phyloP scores from a whole-genome alignment of 2,888 invertebrate species.

The Xanthorhoe designata region DNA sequence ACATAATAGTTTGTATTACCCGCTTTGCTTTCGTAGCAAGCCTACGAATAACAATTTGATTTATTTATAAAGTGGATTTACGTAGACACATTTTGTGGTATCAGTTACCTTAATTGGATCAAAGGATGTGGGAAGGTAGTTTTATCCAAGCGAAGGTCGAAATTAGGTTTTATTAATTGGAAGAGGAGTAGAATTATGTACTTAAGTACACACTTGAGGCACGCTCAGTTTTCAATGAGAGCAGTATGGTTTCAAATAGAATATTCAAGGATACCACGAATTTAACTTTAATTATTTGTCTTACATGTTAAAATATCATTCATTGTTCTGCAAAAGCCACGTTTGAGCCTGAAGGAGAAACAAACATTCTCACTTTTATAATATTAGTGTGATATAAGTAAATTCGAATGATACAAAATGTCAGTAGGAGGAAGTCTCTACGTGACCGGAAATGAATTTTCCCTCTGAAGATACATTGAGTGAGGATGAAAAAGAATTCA shows the following conservation, averaged over 20 bases:
- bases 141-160: conserved; percentile 6
- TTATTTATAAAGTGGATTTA: conserved; percentile 30
- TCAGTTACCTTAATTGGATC: conserved; percentile 24
- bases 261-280: too few species aligned
- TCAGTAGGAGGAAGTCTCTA: conserved; percentile 56
- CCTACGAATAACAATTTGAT: conserved; percentile 22
- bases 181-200: background rate
- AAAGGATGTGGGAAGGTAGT: conserved; percentile 20
- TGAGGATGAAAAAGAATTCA: conserved; percentile 49
- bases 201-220: background rate
- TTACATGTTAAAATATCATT: too few species aligned
- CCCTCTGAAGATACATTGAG: conserved; percentile 58
- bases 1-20: too few species aligned
- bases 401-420: conserved; percentile 17
- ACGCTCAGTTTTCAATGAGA: too few species aligned
- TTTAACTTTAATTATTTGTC: too few species aligned
- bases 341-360: too few species aligned
- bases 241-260: too few species aligned
- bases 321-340: too few species aligned
- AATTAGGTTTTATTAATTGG: conserved; percentile 10
- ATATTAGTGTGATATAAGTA: background rate
- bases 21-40: conserved; percentile 11
- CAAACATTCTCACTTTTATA: too few species aligned
- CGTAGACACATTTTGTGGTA: conserved; percentile 17
- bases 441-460: conserved; percentile 71